Evolutionary conservation across 2,113 vertebrate species (phyloP), one percentile per base, ranked within the genome.

Genomic region (Solea senegalensis): DNA sequence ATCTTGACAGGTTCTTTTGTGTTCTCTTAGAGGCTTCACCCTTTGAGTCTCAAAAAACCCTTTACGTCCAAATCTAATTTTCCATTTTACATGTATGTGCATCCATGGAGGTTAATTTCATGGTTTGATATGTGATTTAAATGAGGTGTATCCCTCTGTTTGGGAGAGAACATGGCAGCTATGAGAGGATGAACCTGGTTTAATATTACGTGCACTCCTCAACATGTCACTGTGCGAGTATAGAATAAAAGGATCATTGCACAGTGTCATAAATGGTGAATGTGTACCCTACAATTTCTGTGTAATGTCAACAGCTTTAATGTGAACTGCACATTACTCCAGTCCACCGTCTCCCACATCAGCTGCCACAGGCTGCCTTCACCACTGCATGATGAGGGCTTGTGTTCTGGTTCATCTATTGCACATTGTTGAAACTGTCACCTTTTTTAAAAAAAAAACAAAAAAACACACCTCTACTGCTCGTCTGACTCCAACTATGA

Each of bases 371-470:
- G n/a, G 16, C 49, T 7, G 49, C 8, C 16, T 3, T 51, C 16
- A 8, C 9, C 26, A 8, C 10, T 26, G 5, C 28, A 9, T 57
- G 34, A 57, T 34, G 27, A 39, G 26, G 7, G 28, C 53, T 8
- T 39, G 21, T 51, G 16, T 56, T 67, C 16, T 15, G 10, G 5
- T 44, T 65, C 50, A 73, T 13, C 39, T 39, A 5, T 46, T 70
- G 6, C 5, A 34, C 57, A 5, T 34, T 1, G 0, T 14, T 64
- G 46, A 56, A 40, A 56, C 4, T 21, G 48, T 54, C 51, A 49
- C 68, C 54, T 76, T 56, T 3, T 34, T 27, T 54, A 21, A 69
- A 65, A 62, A 62, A 5, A 50, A 73, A 44, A 55, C 16, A 12
- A 21, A 21, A 21, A 21, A 1, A 21, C 21, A 43, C 12, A 68